Evolutionary conservation across 2,797 vertebrate species (phyloP), one percentile per base, ranked within the genome.

Genomic region (Coregonus suidteri): DNA sequence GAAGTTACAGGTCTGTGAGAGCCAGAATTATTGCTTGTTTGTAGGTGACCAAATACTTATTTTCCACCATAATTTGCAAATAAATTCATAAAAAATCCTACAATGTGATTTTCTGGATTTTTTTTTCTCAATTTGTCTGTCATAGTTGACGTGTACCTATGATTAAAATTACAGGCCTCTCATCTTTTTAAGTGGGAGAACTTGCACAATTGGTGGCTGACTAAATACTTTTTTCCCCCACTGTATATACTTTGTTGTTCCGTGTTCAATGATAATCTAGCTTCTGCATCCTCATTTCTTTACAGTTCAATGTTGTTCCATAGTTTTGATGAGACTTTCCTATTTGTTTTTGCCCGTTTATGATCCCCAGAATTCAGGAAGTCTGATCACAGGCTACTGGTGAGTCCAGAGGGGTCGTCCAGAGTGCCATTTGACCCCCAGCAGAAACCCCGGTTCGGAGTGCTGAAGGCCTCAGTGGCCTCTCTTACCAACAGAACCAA

Each of bases 381-480:
- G 89, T 95, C 90, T 0, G 97, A 99, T 83, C 95, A 94, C 85
- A 99, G 97, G 80, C 92, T 96, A 73, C 86, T 97, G 73, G 92
- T 99, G 79, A 99, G 96, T 84, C 97, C 98, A 0, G 93, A 92
- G 0, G 96, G 97, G 25, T 90, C 92, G 0, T 96, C 96, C 4
- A 93, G 96, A 2, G 95, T 99, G 75, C 95, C 97, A 75, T 99
- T 99, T 87, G 97, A 99, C 92, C 98, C 98, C 0, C 76, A 93
- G 54, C 97, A 97, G 90, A 96, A 93, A 71, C 98, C 98, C 0
- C 94, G 83, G 51, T 96, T 92, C 0, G 94, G 97, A 0, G 97
- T 98, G 69, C 86, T 99, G 69, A 99, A 99, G 90, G 95, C 93
- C 0, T 87, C 95, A 0, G 0, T 79, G 1, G 78, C 78, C 2